A percentile compares a stretch with the other conserved stretches of the same genome.
phyloP scores from a whole-genome alignment of 2,888 invertebrate genomes.

The Drosophila mimica region DNA sequence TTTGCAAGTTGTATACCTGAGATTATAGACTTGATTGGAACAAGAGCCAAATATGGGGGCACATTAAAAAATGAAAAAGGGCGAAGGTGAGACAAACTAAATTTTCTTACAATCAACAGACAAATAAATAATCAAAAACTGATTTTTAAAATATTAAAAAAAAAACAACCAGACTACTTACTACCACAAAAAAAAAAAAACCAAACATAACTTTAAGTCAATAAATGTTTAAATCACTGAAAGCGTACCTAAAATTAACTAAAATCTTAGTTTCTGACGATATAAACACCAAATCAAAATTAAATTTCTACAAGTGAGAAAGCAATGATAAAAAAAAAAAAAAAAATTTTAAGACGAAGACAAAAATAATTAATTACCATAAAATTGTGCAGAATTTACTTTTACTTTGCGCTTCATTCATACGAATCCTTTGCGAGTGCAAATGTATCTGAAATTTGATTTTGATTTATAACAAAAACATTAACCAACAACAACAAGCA shows the following conservation, averaged over 20 bases:
- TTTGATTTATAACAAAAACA: conserved; percentile 76
- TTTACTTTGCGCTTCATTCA: conserved; percentile 80
- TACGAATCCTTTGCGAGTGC: conserved; percentile 56
- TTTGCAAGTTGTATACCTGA: conserved; percentile 99
- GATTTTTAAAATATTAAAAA: conserved; percentile 50
- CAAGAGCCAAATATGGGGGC: conserved; percentile 99
- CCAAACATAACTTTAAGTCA: conserved; percentile 69
- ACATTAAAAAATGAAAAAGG: conserved; percentile 99
- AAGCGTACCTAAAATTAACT: conserved; percentile 50
- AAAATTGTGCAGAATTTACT: conserved; percentile 56
- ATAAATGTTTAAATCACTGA: conserved; percentile 52
- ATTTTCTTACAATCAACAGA: conserved; percentile 77
- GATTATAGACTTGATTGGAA: conserved; percentile 99
- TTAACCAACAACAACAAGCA: conserved; percentile 34
- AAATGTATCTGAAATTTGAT: conserved; percentile 82
- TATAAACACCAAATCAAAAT: conserved; percentile 84
- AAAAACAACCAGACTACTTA: conserved; percentile 59
- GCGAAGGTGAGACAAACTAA: conserved; percentile 94
- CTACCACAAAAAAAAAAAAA: conserved; percentile 57
- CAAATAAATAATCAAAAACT: conserved; percentile 66
- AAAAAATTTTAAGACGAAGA: not conserved
- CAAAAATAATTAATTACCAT: conserved; percentile 16
- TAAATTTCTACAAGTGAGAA: conserved; percentile 76
- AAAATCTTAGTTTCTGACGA: conserved; percentile 62
- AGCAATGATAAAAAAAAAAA: conserved; percentile 11